phyloP scores from a whole-genome alignment of 2,888 invertebrate species.

The Dioctria linearis region DNA sequence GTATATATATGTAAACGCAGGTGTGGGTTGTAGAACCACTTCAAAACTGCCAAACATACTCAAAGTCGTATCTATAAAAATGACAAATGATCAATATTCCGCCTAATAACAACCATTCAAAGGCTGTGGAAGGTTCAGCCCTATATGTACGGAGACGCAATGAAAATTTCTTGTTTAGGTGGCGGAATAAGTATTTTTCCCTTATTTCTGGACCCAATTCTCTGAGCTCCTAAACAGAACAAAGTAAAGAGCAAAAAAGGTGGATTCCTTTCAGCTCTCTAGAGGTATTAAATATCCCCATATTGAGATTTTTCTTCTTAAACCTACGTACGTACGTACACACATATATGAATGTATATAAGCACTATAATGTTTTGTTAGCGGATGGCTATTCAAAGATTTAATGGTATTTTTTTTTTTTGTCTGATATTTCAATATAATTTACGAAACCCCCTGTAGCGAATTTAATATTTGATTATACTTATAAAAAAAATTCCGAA shows the following conservation, averaged over 20 bases:
- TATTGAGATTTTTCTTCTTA: background rate
- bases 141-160: constrained; percentile 1
- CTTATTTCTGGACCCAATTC: background rate
- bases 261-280: background rate
- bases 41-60: background rate
- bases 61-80: constrained; percentile 21
- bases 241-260: constrained; percentile 5
- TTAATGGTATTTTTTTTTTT: background rate
- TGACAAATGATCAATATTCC: constrained; percentile 38
- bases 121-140: background rate
- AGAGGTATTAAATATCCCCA: background rate
- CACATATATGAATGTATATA: background rate
- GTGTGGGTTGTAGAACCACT: background rate
- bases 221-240: background rate
- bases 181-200: background rate
- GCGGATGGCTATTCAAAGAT: background rate
- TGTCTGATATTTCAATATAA: background rate
- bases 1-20: too few relatives aligned
- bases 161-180: background rate
- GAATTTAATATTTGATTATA: background rate
- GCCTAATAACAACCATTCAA: constrained; percentile 12
- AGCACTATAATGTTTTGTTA: background rate
- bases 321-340: background rate
- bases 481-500: too few relatives aligned
- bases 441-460: background rate